Evolutionary conservation across 2,888 invertebrate genomes (phyloP), one percentile per base, ranked within the genome.

Genomic region (Hesperia comma): DNA sequence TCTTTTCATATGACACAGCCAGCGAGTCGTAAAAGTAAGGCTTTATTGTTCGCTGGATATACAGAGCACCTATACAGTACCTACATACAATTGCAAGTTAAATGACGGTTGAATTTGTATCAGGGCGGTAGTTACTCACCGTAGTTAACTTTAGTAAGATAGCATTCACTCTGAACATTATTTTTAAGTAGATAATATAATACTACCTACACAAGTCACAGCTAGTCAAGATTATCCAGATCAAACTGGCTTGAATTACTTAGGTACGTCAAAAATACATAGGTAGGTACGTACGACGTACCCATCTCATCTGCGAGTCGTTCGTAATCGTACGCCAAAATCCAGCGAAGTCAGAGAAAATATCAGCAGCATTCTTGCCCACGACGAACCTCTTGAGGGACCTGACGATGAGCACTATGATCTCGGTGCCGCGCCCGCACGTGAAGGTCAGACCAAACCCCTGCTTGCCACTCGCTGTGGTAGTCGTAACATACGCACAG

Each of bases 251-350:
- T 26, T 26, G 5, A 26, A 26, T 26, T 26, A 51, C n/a, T 46
- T 17, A 26, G 10, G 10, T 12, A 55, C 15, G 7, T 33, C 10
- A 4, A 19, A 8, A 0, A n/a, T n/a, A n/a, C 5, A n/a, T 7
- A 58, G n/a, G 15, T 12, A n/a, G 26, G 10, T 40, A 19, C 70
- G 82, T 86, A 97, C 97, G 19, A 19, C 70, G 82, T 86, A 97
- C 97, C 98, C 98, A 98, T 96, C 98, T 93, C 81, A 98, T 92
- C 87, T 98, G 98, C 54, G 97, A 95, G 79, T 98, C 98, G 78
- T 96, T 97, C 0, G 97, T 97, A 26, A 98, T 84, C 19, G 93
- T 91, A 68, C 97, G 94, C 97, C 98, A 98, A 81, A 97, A 97
- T 0, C 79, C 81, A 0, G 94, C 96, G 84, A 98, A 98, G 81